Conservation (phyloP, 92 coral and sea anemone species). For the Paramuricea clavata region DNA sequence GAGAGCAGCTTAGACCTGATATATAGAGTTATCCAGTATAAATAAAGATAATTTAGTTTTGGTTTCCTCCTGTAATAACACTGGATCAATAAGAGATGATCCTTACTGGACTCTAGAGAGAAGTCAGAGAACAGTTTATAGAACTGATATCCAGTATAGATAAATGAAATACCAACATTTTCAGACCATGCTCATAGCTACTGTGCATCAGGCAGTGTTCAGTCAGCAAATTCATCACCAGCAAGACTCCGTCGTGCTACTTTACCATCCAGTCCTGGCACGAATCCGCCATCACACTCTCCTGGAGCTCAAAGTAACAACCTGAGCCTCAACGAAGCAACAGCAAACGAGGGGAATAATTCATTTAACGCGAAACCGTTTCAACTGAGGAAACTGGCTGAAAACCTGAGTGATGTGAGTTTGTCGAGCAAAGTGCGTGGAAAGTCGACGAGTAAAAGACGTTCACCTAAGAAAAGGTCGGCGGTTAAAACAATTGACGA, state of each 20-base stretch:
- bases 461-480: conserved; percentile 1
- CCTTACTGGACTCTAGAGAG: no score
- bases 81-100: no score
- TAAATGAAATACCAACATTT: background rate
- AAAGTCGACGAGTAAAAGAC: conserved; percentile 20
- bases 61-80: no score
- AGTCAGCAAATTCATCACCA: background rate
- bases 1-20: no score
- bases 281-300: background rate
- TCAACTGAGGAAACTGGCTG: conserved; percentile 26
- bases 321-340: background rate
- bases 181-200: background rate
- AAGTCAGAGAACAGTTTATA: no score
- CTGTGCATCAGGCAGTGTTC: background rate
- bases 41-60: no score
- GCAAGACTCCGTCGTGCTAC: conserved; percentile 4
- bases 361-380: conserved; percentile 35
- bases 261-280: background rate
- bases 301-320: background rate
- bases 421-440: background rate
- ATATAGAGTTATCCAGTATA: no score
- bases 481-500: background rate
- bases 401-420: background rate
- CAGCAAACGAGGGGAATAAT: background rate
- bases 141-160: no score